Evolutionary conservation across 2,888 invertebrate genomes (phyloP).

Genomic region (Nomada goodeniana): DNA sequence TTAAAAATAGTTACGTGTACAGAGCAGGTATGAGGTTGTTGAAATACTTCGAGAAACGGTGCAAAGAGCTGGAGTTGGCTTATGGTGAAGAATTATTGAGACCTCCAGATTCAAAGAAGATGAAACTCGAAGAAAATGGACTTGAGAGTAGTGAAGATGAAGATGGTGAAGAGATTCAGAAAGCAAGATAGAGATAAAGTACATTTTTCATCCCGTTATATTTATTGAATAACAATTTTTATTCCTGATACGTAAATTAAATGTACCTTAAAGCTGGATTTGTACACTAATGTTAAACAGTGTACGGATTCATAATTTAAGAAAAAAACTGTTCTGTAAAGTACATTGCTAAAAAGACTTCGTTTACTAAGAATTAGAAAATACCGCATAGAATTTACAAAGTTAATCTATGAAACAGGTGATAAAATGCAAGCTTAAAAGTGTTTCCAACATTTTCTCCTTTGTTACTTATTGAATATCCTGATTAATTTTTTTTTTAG

Average conservation of each 20-base stretch:
- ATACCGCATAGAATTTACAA: slow-evolving; percentile 35
- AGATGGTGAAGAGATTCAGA: slow-evolving; percentile 64
- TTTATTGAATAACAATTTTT: slow-evolving; percentile 52
- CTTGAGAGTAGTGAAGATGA: slow-evolving; percentile 80
- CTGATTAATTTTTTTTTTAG: slow-evolving; percentile 42
- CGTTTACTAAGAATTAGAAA: slow-evolving; percentile 38
- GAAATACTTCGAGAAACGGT: slow-evolving; percentile 89
- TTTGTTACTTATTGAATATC: slow-evolving; percentile 36
- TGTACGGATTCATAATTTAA: slow-evolving; percentile 44
- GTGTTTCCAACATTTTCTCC: slow-evolving; percentile 33
- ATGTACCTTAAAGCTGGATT: slow-evolving; percentile 62
- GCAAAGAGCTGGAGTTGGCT: slow-evolving; percentile 88
- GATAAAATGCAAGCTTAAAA: slow-evolving; percentile 37
- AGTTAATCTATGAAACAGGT: slow-evolving; percentile 17
- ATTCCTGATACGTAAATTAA: slow-evolving; percentile 56
- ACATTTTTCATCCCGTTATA: slow-evolving; percentile 44
- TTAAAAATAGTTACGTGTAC: slow-evolving; percentile 83
- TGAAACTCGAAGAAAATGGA: slow-evolving; percentile 83
- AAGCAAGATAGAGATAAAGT: slow-evolving; percentile 59
- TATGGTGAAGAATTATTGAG: slow-evolving; percentile 83
- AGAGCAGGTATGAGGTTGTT: slow-evolving; percentile 91
- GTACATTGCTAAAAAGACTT: slow-evolving; percentile 49
- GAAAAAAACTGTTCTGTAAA: slow-evolving; percentile 58
- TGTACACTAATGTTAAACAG: slow-evolving; percentile 38
- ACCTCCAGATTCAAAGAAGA: slow-evolving; percentile 81